Conservation (phyloP, 1,140 invertebrate species). For the Onthophagus taurus region DNA sequence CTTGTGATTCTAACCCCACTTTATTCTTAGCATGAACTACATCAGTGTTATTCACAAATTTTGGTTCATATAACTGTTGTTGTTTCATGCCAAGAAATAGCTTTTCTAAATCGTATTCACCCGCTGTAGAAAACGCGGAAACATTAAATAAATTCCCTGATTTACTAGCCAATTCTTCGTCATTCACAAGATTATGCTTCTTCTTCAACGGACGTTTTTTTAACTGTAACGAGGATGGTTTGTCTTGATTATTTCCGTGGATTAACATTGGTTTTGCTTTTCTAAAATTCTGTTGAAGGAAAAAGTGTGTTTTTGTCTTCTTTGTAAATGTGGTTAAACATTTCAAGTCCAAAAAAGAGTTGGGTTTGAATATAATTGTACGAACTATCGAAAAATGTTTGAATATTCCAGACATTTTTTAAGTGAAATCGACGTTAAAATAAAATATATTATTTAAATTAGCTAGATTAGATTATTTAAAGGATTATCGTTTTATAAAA, state of each 20-base stretch:
- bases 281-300: no score
- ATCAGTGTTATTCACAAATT: slow-evolving; percentile 45
- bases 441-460: no score
- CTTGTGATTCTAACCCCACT: slow-evolving; percentile 56
- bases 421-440: no score
- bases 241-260: slow-evolving; percentile 37
- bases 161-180: slow-evolving; percentile 31
- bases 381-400: no score
- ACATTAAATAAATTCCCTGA: slow-evolving; percentile 42
- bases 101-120: slow-evolving; percentile 64
- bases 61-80: slow-evolving; percentile 60
- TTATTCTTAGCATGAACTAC: slow-evolving; percentile 70
- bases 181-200: slow-evolving; percentile 36
- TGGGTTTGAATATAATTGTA: no score
- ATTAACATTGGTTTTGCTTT: no score
- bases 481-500: no score
- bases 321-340: no score
- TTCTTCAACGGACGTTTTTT: slow-evolving; percentile 40
- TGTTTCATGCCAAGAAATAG: slow-evolving; percentile 50
- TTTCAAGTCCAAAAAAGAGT: no score
- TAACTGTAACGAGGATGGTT: slow-evolving; percentile 42
- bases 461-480: no score
- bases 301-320: no score
- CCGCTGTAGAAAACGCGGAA: slow-evolving; percentile 62
- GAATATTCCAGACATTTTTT: no score